Conservation (phyloP, 2,113 vertebrate genomes). For the Perccottus glenii region DNA sequence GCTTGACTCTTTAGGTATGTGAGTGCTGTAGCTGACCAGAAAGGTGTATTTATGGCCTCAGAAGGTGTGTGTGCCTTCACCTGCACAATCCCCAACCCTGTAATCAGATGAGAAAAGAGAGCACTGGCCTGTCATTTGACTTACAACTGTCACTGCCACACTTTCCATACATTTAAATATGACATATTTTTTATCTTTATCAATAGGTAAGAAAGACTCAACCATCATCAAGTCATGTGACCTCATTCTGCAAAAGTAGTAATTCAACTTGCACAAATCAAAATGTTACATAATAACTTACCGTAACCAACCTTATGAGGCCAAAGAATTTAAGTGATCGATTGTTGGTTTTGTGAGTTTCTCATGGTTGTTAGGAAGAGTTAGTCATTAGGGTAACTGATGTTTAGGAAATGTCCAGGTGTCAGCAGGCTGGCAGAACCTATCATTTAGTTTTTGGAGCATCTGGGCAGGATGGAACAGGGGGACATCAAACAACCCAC, state of each 20-base stretch:
- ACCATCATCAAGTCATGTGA: background rate
- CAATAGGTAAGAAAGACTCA: background rate
- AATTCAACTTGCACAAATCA: background rate
- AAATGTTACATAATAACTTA: conserved; percentile 21
- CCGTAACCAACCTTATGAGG: background rate
- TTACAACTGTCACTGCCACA: conserved; percentile 44
- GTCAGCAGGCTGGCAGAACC: conserved; percentile 60
- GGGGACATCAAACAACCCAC: conserved; percentile 63
- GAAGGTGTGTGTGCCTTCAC: conserved; percentile 41
- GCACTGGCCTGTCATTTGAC: conserved; percentile 15
- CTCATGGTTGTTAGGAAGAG: conserved; percentile 50
- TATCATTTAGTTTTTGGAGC: conserved; percentile 60
- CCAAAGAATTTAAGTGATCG: conserved; percentile 44
- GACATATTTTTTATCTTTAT: too few species aligned
- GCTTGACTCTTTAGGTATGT: conserved; percentile 41
- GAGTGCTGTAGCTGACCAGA: conserved; percentile 29
- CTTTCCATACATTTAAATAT: background rate
- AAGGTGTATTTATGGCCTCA: conserved; percentile 48
- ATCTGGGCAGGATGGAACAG: conserved; percentile 57
- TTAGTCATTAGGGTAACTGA: conserved; percentile 50
- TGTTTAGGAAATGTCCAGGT: conserved; percentile 68
- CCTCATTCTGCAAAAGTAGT: background rate
- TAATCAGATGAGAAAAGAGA: conserved; percentile 62
- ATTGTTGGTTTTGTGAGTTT: conserved; percentile 35
- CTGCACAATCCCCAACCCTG: conserved; percentile 31